Base-by-base conservation (phyloP, 2,888 invertebrate species). In the Idaea biselata region DNA sequence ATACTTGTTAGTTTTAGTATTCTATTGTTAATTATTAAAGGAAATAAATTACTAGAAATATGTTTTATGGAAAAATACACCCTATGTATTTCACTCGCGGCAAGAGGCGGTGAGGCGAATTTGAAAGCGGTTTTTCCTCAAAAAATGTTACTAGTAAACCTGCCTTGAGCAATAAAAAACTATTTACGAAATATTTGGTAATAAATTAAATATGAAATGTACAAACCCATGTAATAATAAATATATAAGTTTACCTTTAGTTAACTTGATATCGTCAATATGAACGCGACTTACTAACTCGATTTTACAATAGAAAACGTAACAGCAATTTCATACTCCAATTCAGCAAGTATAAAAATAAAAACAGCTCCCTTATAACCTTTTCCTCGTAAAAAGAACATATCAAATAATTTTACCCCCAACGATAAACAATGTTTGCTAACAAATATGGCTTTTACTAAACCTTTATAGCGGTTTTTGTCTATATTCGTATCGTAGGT, bases 321-420 rank as follows among this genome's bases (percentile, higher is more conserved):
- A 44, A 14, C 8, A 44, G 14, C 44, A 44, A 44, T 44, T 44
- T 44, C 2, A 44, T 44, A 44, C 44, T 44, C 44, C 1, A 33
- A 55, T 55, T 55, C 55, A 17, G 55, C 55, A 55, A 17, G 55
- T 17, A 55, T 17, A 55, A 55, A 55, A 55, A 17, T 17, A 55
- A 55, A 53, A 17, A 17, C 16, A 16, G 55, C 55, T 55, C 55
- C 16, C 55, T 55, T 17, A 55, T 17, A 17, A 17, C 33, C 53
- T 58, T 16, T 18, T 18, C 57, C 57, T 60, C 44, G 58, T 44
- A 44, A 44, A 44, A 44, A 8, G 44, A 44, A 44, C 44, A 44
- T 44, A 44, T 44, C 44, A 44, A 44, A 44, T 44, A 44, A 44
- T 44, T 44, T 44, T 44, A 44, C 44, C 44, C 32, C 14, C 7